Evolutionary conservation across 2,113 vertebrate genomes (phyloP).

Genomic region (Anarrhichthys ocellatus): DNA sequence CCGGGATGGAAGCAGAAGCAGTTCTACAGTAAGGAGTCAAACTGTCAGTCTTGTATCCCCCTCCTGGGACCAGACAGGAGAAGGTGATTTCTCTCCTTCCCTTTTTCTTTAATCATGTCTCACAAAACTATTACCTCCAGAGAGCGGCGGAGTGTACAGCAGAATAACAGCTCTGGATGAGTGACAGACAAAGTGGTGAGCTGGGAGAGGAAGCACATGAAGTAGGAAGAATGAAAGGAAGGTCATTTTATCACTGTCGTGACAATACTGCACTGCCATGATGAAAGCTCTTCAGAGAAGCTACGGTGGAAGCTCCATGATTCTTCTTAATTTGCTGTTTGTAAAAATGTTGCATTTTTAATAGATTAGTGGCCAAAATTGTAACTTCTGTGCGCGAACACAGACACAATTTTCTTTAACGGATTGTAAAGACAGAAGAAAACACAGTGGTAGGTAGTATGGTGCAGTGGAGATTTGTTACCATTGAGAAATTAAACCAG

Average conservation of each 20-base stretch:
- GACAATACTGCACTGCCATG: conserved; percentile 25
- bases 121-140: conserved; percentile 65
- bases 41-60: conserved; percentile 19
- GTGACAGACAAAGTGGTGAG: conserved; percentile 68
- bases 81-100: conserved; percentile 35
- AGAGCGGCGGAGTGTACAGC: conserved; percentile 38
- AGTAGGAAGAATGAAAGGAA: conserved; percentile 54
- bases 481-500: conserved; percentile 31
- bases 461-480: conserved; percentile 1
- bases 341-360: background rate
- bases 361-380: background rate
- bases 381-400: background rate
- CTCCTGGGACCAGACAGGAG: conserved; percentile 34
- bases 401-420: conserved; percentile 22
- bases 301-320: background rate
- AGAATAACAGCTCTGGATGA: conserved; percentile 64
- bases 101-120: conserved; percentile 68
- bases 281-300: conserved; percentile 41
- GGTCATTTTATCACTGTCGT: conserved; percentile 62
- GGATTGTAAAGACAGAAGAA: conserved; percentile 5
- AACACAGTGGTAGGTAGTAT: background rate
- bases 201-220: conserved; percentile 36
- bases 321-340: conserved; percentile 37
- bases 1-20: background rate
- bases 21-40: conserved; percentile 29